Evolutionary conservation across 2,888 invertebrate genomes (phyloP), one percentile per base, ranked within the genome.

Genomic region (Pristionchus arcanus): DNA sequence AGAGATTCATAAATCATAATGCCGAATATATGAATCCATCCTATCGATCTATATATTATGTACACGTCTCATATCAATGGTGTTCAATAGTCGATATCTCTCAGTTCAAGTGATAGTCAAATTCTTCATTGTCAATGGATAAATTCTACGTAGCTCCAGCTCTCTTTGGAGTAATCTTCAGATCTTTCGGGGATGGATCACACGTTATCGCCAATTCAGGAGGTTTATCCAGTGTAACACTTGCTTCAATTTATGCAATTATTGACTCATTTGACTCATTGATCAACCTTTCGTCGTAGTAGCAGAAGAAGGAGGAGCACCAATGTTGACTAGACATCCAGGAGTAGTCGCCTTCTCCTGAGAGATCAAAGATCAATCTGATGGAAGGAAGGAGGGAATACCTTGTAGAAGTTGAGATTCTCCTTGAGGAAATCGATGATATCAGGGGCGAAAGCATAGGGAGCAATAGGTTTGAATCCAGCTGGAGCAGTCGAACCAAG

Each of bases 1-100:
- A n/a, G 94, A 90, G 93, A 94, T 81, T 83, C 92, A 25, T 94
- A 91, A 92, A 49, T n/a, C n/a, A 1, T 21, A 77, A 42, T 42
- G 4, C 37, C 74, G 1, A 31, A 74, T 74, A 21, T 63, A 2
- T 63, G 21, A 21, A 63, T 63, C 25, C 59, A 59, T 59, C 59
- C 7, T 49, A 49, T 49, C 42, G 9, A 49, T 49, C 9, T 42
- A 42, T 3, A 55, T 59, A 59, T 59, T 59, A 0, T 28, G 31
- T 68, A 34, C 31, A 68, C 31, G 31, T 28, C 16, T 11, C 9
- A 19, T 63, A 37, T 86, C 31, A 21, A 11, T 59, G 55, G 15
- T 85, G 21, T 15, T 25, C 55, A 83, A 16, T 34, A 37, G 81
- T 9, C 81, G 53, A 28, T 19, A 31, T 19, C 16, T 59, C 59